Conservation (phyloP, 2,113 vertebrate genomes). For the Solenodon paradoxus region DNA sequence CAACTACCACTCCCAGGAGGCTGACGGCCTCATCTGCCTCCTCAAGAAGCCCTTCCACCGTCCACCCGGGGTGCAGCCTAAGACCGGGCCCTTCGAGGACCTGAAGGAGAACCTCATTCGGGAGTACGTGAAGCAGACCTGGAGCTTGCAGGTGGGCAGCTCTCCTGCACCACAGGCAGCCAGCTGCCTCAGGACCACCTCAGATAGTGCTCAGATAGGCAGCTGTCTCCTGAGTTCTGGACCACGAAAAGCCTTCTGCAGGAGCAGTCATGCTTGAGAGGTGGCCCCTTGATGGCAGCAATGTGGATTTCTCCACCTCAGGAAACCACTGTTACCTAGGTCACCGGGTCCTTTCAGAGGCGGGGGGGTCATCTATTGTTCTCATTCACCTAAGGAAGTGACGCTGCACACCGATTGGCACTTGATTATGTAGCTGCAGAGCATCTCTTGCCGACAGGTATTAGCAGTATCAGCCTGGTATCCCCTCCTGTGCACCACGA, state of each 20-base stretch:
- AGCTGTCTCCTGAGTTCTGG: no score
- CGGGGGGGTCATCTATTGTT: fast-evolving
- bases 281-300: fast-evolving
- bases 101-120: conserved; percentile 95
- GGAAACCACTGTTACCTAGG: neutral
- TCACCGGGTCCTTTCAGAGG: neutral
- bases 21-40: conserved; percentile 92
- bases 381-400: neutral
- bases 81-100: conserved; percentile 95
- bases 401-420: fast-evolving
- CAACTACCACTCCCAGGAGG: conserved; percentile 91
- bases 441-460: fast-evolving
- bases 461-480: fast-evolving
- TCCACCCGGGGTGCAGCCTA: conserved; percentile 90
- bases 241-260: neutral
- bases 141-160: conserved; percentile 92
- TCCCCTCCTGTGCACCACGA: fast-evolving
- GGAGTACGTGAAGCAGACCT: conserved; percentile 94
- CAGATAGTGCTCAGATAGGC: no score
- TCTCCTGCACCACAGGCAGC: no score
- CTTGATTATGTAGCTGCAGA: neutral
- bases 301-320: neutral
- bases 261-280: neutral
- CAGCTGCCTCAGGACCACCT: no score
- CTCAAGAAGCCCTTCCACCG: conserved; percentile 91